phyloP scores from a whole-genome alignment of 2,888 invertebrate species.

The Acanthoscelides obtectus region DNA sequence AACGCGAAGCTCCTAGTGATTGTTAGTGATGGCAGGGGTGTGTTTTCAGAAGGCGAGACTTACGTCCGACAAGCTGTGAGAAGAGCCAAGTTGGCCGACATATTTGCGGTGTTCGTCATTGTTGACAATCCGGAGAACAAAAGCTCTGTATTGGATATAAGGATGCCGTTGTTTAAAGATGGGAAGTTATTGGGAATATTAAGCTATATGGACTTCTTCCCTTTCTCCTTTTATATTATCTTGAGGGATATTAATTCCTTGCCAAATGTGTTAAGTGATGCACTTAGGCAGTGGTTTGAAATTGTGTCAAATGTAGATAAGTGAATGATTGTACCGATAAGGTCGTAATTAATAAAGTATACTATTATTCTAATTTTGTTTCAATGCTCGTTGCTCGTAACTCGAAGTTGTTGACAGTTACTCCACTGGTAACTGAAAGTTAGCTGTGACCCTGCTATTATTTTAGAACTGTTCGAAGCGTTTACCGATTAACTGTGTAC shows the following conservation, averaged over 20 bases:
- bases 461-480: no score
- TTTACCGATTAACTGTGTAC: no score
- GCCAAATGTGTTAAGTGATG: slow-evolving; percentile 90
- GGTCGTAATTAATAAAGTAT: not conserved
- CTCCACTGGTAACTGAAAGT: no score
- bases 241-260: slow-evolving; percentile 83
- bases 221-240: slow-evolving; percentile 96
- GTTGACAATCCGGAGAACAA: slow-evolving; percentile 91
- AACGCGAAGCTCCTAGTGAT: slow-evolving; percentile 85
- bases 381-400: no score
- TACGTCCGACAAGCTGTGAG: slow-evolving; percentile 74
- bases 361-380: no score
- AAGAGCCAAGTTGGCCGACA: slow-evolving; percentile 71
- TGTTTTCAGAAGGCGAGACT: slow-evolving; percentile 82
- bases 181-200: slow-evolving; percentile 59
- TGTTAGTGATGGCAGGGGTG: slow-evolving; percentile 92
- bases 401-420: no score
- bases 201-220: slow-evolving; percentile 91
- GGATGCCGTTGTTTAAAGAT: slow-evolving; percentile 67
- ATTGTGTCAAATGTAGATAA: slow-evolving; percentile 64
- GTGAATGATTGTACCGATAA: slow-evolving; percentile 1
- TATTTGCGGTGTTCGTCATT: slow-evolving; percentile 93
- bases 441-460: no score
- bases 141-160: slow-evolving; percentile 89
- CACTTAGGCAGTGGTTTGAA: slow-evolving; percentile 98